These are phyloP conservation scores for Diaphora mendica DNA, from an alignment of 2,888 invertebrate species.

Conservation along the genomic window DNA sequence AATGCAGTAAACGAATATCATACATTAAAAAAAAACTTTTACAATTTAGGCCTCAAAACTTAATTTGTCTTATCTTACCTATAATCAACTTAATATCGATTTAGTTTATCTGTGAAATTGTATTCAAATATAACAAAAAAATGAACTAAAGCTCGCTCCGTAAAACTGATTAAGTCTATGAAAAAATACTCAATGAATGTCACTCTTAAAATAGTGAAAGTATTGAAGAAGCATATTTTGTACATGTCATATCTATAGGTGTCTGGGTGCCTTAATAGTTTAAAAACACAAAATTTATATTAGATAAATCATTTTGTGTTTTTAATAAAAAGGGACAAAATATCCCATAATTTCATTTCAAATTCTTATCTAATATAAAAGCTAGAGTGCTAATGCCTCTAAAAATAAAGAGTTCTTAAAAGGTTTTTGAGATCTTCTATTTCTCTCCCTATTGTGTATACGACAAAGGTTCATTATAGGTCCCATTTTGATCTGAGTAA, in stretches of 20 bases:
- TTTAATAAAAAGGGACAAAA: background rate
- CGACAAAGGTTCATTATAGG: background rate
- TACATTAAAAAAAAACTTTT: no score
- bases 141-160: background rate
- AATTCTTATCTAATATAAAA: no score
- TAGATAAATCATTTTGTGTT: background rate
- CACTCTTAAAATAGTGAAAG: constrained; percentile 57
- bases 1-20: background rate
- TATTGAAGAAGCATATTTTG: constrained; percentile 59
- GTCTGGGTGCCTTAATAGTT: background rate
- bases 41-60: no score
- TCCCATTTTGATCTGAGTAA: background rate
- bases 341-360: no score
- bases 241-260: constrained; percentile 26
- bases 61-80: no score
- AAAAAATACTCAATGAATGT: constrained; percentile 61
- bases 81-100: background rate
- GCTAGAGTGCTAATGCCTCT: background rate
- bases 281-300: no score
- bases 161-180: background rate
- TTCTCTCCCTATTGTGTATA: background rate
- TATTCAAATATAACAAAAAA: no score
- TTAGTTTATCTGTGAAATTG: background rate
- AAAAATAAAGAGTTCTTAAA: background rate
- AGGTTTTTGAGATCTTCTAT: background rate